Percentiles rank a stretch among this genome's conserved stretches.
Evolutionary conservation across 64 coral and sea anemone genomes (phyloP).

Genomic region (Porites lutea): DNA sequence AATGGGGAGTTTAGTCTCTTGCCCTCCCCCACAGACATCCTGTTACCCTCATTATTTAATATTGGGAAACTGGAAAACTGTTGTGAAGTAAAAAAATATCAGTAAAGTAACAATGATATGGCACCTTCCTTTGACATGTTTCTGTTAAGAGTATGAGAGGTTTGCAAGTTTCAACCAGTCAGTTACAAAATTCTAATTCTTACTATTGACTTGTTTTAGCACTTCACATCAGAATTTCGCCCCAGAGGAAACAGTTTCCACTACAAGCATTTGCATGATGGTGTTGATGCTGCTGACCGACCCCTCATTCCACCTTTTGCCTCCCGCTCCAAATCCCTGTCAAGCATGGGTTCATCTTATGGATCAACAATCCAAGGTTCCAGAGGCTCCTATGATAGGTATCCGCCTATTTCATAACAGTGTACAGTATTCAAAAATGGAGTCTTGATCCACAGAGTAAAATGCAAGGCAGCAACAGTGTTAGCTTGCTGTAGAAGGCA

Average conservation of each 20-base stretch:
- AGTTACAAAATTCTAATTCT: background rate
- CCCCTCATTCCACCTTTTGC: conserved; percentile 32
- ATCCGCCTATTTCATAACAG: conserved; percentile 32
- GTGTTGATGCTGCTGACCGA: background rate
- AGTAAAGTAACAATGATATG: no score
- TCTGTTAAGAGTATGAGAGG: background rate
- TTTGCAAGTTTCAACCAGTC: no score
- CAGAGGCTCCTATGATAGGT: conserved; percentile 11
- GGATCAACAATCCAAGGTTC: conserved; percentile 15
- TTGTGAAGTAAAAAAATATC: no score
- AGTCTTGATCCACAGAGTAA: no score
- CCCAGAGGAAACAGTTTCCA: conserved; percentile 85
- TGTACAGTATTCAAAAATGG: no score
- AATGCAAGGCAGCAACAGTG: no score
- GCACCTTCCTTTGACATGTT: background rate
- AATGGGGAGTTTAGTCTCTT: no score
- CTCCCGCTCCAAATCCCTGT: conserved; percentile 15
- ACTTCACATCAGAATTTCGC: conserved; percentile 89
- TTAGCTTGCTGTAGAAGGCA: no score
- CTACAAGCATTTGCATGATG: conserved; percentile 84
- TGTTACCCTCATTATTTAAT: no score
- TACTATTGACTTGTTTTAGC: conserved; percentile 42
- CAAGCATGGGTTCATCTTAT: conserved; percentile 62
- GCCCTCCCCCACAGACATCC: no score
- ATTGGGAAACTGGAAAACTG: no score